Percentiles rank a stretch among this genome's conserved stretches.
These are phyloP conservation scores for Cyrtodaria siliqua DNA, from an alignment of 2,888 invertebrate species.

Conservation along the genomic window DNA sequence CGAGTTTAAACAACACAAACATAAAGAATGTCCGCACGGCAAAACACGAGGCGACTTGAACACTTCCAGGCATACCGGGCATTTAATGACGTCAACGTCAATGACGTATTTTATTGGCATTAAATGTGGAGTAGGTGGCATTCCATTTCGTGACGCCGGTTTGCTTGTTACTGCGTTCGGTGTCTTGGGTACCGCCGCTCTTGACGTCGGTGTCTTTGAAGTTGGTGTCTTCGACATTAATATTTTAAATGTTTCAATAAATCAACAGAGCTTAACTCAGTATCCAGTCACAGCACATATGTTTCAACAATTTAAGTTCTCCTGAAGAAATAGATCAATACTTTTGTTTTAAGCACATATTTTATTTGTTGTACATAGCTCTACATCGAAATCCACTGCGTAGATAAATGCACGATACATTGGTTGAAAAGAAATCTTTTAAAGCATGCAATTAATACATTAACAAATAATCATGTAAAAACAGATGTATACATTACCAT, in stretches of 20 bases:
- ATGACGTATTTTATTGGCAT: slow-evolving; percentile 43
- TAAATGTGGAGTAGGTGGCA: slow-evolving; percentile 35
- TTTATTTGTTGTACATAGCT: slow-evolving; percentile 1
- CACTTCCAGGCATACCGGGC: slow-evolving; percentile 53
- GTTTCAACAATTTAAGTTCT: too few relatives aligned
- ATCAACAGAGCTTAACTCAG: too few relatives aligned
- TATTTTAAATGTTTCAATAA: too few relatives aligned
- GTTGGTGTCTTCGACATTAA: slow-evolving; percentile 24
- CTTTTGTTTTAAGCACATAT: too few relatives aligned
- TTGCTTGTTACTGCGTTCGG: slow-evolving; percentile 6
- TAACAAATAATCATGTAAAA: too few relatives aligned
- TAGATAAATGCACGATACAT: background rate
- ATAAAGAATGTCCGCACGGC: slow-evolving; percentile 59
- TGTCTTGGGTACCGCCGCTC: slow-evolving; percentile 3
- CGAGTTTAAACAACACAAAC: slow-evolving; percentile 48
- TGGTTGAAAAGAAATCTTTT: too few relatives aligned
- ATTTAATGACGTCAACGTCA: slow-evolving; percentile 60
- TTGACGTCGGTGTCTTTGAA: slow-evolving; percentile 7
- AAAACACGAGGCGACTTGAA: slow-evolving; percentile 60
- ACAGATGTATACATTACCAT: too few relatives aligned
- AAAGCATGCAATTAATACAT: too few relatives aligned
- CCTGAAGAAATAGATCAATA: too few relatives aligned
- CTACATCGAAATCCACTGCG: background rate
- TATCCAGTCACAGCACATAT: too few relatives aligned
- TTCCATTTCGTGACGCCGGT: slow-evolving; percentile 15